These are phyloP conservation scores for Gymnoscopelus braueri DNA, from an alignment of 2,797 vertebrate species.

Conservation along the genomic window DNA sequence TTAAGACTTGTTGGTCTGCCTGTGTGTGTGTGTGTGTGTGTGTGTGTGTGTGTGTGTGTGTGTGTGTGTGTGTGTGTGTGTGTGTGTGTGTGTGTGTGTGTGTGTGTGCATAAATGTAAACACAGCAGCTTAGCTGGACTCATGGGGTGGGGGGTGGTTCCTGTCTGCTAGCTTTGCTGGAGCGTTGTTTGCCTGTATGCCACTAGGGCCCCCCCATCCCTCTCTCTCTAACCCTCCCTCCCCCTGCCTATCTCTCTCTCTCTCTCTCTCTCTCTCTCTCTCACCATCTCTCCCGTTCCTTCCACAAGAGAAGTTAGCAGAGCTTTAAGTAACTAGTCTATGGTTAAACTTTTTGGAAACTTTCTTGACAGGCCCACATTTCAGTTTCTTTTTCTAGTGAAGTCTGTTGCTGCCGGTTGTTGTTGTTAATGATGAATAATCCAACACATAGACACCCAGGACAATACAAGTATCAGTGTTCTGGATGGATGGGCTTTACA, in stretches of 20 bases:
- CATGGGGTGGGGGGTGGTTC: background rate
- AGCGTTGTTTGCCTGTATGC: conserved; percentile 4
- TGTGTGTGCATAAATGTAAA: background rate
- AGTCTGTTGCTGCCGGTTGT: background rate
- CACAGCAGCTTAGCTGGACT: background rate
- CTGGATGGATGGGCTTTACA: background rate
- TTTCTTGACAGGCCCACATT: background rate
- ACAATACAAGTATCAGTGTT: background rate
- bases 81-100: conserved; percentile 17
- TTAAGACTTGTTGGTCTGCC: background rate
- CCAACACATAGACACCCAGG: background rate
- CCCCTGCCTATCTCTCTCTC: background rate
- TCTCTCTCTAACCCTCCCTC: no score
- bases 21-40: background rate
- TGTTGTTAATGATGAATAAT: conserved; percentile 4
- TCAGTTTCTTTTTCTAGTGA: background rate
- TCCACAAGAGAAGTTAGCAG: background rate
- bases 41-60: background rate
- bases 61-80: background rate
- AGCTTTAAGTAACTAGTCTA: conserved; percentile 17
- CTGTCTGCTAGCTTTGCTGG: conserved; percentile 9
- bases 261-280: background rate
- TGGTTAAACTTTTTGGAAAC: conserved; percentile 6
- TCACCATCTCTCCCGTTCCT: no score
- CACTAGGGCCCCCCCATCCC: background rate